phyloP scores from a whole-genome alignment of 2,113 vertebrate genomes.

The Prionailurus bengalensis region DNA sequence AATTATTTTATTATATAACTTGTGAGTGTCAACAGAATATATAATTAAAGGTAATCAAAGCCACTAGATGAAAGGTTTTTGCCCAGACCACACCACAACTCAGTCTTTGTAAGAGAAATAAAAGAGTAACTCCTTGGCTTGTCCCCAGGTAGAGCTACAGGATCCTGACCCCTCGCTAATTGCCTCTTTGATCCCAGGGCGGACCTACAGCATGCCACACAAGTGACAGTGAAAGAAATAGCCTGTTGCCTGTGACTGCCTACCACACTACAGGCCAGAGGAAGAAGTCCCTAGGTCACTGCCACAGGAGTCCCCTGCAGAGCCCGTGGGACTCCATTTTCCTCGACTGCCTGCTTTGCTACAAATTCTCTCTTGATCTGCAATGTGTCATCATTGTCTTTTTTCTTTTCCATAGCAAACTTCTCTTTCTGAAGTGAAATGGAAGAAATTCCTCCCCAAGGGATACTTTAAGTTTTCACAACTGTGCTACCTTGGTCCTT shows the following conservation, averaged over 20 bases:
- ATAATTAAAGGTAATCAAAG: not conserved
- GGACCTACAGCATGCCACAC: not conserved
- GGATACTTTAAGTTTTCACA: not conserved
- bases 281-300: not conserved
- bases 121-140: not conserved
- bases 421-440: slow-evolving; percentile 30
- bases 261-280: no score
- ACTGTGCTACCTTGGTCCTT: not conserved
- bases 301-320: not conserved
- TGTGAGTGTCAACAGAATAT: not conserved
- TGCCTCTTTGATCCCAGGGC: not conserved
- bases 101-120: slow-evolving; percentile 10
- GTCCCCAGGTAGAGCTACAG: not conserved
- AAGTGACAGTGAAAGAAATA: not conserved
- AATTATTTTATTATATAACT: slow-evolving; percentile 14
- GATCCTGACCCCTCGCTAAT: not conserved
- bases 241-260: not conserved
- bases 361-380: not conserved
- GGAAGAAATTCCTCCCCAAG: not conserved
- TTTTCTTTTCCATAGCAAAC: not conserved
- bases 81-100: not conserved
- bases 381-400: not conserved
- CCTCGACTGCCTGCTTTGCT: not conserved
- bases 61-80: not conserved
- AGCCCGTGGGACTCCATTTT: rapidly evolving